Base-by-base conservation (phyloP, 2,888 invertebrate genomes). In the Gisinianus flammeolus region DNA sequence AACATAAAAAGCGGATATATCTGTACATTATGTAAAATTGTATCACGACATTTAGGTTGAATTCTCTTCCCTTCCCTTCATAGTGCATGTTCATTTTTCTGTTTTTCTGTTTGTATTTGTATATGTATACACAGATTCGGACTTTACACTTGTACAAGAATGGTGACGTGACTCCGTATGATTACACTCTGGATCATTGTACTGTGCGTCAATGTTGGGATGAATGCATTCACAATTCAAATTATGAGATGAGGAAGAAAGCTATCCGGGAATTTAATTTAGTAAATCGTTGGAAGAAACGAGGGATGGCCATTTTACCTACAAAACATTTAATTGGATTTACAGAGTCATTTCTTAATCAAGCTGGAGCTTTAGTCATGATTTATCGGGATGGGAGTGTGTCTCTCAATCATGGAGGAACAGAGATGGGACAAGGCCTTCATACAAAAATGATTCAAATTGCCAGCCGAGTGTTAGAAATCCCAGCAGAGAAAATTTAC, bases 371-470 rank as follows among this genome's bases (percentile, higher is more conserved):
- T 0, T 88, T 98, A 74, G 90, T 98, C 1, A 91, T 94, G 64
- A 90, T 96, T 28, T 96, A 97, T 86, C 89, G 89, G 3, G 90
- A 90, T 84, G 89, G 89, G 5, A 87, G 89, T 3, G 89, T 90
- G 2, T 85, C 89, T 8, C 79, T 90, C 3, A 85, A 87, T 10
- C 89, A 89, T 83, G 88, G 88, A 56, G 89, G 89, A n/a, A 93
- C 93, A 10, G 98, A 98, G 89, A 97, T 98, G 93, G 98, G 98
- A 0, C 98, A 98, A 88, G 98, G 98, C 1, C 89, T 98, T 5
- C 94, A 97, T 86, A 98, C 95, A 0, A 98, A 98, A 89, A 95
- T 97, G 93, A 92, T 95, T 10, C 85, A 90, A 88, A 92, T 95
- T 16, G 94, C 95, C 3, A 93, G 94, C 66, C 89, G 92, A 80